phyloP scores from a whole-genome alignment of 2,888 invertebrate genomes.

The Hydraecia micacea region DNA sequence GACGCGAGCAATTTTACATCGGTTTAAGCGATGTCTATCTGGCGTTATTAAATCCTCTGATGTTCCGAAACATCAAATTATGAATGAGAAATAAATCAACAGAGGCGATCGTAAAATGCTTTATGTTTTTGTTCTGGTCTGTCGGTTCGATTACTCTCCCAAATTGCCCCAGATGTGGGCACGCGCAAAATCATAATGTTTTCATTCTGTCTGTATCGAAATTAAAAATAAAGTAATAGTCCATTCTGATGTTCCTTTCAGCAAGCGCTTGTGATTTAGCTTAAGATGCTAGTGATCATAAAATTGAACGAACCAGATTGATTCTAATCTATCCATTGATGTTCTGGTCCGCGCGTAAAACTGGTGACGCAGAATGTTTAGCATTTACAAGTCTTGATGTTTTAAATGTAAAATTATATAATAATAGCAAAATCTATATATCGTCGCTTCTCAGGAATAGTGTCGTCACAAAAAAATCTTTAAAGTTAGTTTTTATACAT shows the following conservation, averaged over 20 bases:
- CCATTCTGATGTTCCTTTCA: slow-evolving; percentile 68
- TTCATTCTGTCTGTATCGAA: slow-evolving; percentile 73
- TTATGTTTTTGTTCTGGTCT: slow-evolving; percentile 88
- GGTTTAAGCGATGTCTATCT: slow-evolving; percentile 88
- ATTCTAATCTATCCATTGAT: slow-evolving; percentile 58
- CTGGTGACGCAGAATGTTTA: slow-evolving; percentile 55
- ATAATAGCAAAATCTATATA: too few relatives aligned
- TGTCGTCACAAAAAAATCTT: too few relatives aligned
- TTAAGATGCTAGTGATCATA: slow-evolving; percentile 65
- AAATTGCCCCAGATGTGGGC: slow-evolving; percentile 86
- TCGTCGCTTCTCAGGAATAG: too few relatives aligned
- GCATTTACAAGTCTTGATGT: slow-evolving; percentile 40
- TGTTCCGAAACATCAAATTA: slow-evolving; percentile 90
- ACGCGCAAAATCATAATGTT: slow-evolving; percentile 80
- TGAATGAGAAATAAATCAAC: slow-evolving; percentile 90
- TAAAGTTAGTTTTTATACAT: too few relatives aligned
- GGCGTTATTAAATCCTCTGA: slow-evolving; percentile 89
- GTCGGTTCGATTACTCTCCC: slow-evolving; percentile 83
- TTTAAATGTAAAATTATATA: slow-evolving; percentile 35
- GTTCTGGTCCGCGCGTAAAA: slow-evolving; percentile 42
- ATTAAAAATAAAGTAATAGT: slow-evolving; percentile 75
- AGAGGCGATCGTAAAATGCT: slow-evolving; percentile 87
- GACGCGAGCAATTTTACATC: slow-evolving; percentile 87
- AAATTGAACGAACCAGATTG: slow-evolving; percentile 62
- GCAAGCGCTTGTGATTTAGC: slow-evolving; percentile 66